A percentile compares a stretch with the other conserved stretches of the same genome.
Conservation (phyloP, 2,797 vertebrate species). For the Peromyscus eremicus region DNA sequence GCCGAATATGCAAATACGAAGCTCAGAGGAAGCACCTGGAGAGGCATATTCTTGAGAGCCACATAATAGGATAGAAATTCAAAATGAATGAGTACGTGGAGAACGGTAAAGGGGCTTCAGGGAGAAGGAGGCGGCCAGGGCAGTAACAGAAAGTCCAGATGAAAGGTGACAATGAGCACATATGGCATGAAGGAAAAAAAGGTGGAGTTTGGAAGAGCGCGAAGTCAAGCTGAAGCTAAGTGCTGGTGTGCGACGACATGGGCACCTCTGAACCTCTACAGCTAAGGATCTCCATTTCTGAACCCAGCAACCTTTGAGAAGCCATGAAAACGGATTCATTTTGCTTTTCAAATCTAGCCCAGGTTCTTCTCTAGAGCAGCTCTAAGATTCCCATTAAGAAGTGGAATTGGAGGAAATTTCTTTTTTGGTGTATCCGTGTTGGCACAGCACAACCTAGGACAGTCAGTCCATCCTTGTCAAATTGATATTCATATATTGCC, state of each 20-base stretch:
- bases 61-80: neutral
- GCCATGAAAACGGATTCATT: neutral
- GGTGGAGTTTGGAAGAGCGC: neutral
- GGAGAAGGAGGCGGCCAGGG: neutral
- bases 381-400: neutral
- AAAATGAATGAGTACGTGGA: neutral
- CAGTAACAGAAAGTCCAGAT: neutral
- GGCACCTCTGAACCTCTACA: neutral
- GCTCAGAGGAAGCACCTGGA: neutral
- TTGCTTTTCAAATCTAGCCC: conserved; percentile 30
- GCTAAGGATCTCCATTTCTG: neutral
- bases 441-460: neutral
- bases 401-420: neutral
- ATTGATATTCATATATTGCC: neutral
- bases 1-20: neutral
- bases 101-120: neutral
- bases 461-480: neutral
- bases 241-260: neutral
- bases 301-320: neutral
- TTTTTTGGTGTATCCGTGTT: conserved; percentile 36
- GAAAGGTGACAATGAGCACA: conserved; percentile 15
- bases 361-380: neutral
- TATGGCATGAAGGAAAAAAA: neutral
- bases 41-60: neutral
- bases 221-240: neutral